Evolutionary conservation across 1,140 invertebrate species (phyloP).

Genomic region (Megalonaias nervosa): DNA sequence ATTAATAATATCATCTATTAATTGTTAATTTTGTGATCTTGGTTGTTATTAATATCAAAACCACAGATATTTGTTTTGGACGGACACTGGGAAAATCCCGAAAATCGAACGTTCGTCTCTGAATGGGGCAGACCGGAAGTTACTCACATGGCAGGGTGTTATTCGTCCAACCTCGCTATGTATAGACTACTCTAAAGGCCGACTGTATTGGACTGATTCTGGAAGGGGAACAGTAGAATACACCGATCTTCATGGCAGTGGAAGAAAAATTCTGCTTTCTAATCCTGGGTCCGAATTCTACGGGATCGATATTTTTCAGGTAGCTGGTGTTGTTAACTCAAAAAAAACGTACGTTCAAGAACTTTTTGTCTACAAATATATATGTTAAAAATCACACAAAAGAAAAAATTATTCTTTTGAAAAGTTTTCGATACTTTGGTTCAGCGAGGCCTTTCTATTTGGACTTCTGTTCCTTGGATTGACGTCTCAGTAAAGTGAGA

Average conservation of each 20-base stretch:
- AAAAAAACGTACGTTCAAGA: too few relatives aligned
- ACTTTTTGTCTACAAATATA: too few relatives aligned
- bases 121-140: slow-evolving; percentile 8
- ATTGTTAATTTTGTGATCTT: too few relatives aligned
- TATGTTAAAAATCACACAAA: too few relatives aligned
- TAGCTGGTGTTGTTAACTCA: background rate
- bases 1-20: too few relatives aligned
- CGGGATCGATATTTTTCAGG: slow-evolving; percentile 22
- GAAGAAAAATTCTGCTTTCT: slow-evolving; percentile 10
- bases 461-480: too few relatives aligned
- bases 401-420: too few relatives aligned
- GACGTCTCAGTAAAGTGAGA: too few relatives aligned
- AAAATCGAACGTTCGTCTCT: slow-evolving; percentile 30
- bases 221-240: slow-evolving; percentile 19
- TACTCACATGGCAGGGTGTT: slow-evolving; percentile 19
- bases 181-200: background rate
- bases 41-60: too few relatives aligned
- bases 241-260: slow-evolving; percentile 12
- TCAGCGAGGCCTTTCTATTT: too few relatives aligned
- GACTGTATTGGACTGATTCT: slow-evolving; percentile 24
- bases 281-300: slow-evolving; percentile 4
- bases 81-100: slow-evolving; percentile 10
- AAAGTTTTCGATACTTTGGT: too few relatives aligned
- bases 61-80: slow-evolving; percentile 31
- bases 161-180: slow-evolving; percentile 10